phyloP scores from a whole-genome alignment of 2,113 vertebrate genomes.

The Gallinago undulata region DNA sequence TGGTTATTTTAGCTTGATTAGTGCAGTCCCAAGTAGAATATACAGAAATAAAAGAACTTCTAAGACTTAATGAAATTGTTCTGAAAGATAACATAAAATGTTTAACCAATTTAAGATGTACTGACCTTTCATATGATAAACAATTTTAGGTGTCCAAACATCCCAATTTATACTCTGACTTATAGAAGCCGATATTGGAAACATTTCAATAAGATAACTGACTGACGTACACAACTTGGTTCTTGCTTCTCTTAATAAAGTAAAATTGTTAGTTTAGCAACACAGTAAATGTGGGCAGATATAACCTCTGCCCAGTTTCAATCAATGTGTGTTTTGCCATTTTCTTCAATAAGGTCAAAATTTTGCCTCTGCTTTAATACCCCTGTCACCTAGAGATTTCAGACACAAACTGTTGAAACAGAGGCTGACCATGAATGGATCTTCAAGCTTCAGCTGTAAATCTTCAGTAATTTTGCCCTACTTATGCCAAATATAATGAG shows the following conservation, averaged over 20 bases:
- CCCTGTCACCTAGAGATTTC: neutral
- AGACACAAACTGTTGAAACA: neutral
- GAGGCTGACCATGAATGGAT: neutral
- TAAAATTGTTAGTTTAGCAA: neutral
- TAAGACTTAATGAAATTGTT: neutral
- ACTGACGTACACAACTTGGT: neutral
- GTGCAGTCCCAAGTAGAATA: neutral
- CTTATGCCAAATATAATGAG: neutral
- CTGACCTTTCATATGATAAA: neutral
- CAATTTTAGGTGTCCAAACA: neutral
- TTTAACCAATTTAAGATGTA: neutral
- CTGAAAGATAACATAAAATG: neutral
- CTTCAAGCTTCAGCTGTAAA: neutral
- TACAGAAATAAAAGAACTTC: neutral
- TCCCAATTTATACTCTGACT: neutral
- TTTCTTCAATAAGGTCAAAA: neutral
- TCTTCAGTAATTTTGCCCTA: neutral
- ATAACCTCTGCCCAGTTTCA: neutral
- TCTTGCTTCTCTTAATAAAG: neutral
- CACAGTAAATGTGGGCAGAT: neutral
- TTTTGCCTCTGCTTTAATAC: neutral
- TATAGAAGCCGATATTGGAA: neutral
- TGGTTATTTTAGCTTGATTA: neutral
- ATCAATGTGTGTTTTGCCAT: neutral
- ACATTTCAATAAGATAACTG: neutral